phyloP scores from a whole-genome alignment of 2,888 invertebrate species.

The Euproctis similis region DNA sequence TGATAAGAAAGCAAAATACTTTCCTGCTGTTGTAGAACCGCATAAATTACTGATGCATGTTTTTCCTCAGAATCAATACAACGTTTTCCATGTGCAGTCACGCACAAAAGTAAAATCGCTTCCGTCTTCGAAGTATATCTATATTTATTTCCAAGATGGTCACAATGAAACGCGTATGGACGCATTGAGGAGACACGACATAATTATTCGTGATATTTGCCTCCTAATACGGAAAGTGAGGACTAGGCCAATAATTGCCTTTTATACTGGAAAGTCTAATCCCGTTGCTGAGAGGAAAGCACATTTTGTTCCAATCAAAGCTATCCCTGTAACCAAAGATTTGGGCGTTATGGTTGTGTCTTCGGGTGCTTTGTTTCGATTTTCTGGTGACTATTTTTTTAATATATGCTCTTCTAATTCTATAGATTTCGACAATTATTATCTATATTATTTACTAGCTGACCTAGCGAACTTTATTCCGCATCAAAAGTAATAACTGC shows the following conservation, averaged over 20 bases:
- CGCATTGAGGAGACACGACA: slow-evolving; percentile 41
- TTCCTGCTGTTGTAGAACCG: slow-evolving; percentile 41
- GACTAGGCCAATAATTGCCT: slow-evolving; percentile 35
- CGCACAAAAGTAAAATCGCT: slow-evolving; percentile 26
- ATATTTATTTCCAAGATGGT: slow-evolving; percentile 41
- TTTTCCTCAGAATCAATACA: slow-evolving; percentile 25
- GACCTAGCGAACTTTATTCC: too few species aligned
- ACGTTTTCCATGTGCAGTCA: slow-evolving; percentile 28
- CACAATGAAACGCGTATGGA: slow-evolving; percentile 26
- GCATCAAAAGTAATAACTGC: too few species aligned
- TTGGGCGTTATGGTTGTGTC: slow-evolving; percentile 32
- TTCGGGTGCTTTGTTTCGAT: slow-evolving; percentile 35
- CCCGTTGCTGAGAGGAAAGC: slow-evolving; percentile 26
- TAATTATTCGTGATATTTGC: slow-evolving; percentile 38
- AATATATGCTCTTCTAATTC: too few species aligned
- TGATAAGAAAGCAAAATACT: slow-evolving; percentile 33
- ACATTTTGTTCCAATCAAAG: slow-evolving; percentile 14
- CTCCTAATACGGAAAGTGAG: slow-evolving; percentile 22
- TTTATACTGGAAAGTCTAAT: slow-evolving; percentile 52
- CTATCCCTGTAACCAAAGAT: slow-evolving; percentile 6
- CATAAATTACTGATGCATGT: slow-evolving; percentile 27
- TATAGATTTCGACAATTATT: background rate
- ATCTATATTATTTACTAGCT: too few species aligned
- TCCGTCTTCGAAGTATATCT: slow-evolving; percentile 35
- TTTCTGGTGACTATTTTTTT: slow-evolving; percentile 31